Percentiles rank a stretch among this genome's conserved stretches.
These are phyloP conservation scores for Anniella stebbinsi DNA, from an alignment of 2,797 vertebrate species.

Conservation along the genomic window DNA sequence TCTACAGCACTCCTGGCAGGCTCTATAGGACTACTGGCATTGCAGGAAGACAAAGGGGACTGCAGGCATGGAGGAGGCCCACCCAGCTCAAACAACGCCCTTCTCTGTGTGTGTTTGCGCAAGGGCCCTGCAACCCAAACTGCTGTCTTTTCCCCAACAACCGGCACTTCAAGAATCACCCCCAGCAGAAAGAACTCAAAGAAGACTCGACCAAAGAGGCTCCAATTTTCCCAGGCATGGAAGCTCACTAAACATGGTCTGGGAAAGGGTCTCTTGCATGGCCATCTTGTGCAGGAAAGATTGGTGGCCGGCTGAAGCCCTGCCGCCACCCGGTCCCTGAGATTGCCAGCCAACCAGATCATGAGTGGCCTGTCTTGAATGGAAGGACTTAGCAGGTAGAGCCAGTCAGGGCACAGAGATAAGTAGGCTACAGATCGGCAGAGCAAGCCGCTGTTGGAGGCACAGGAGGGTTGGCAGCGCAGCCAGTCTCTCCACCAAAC, in stretches of 20 bases:
- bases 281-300: background rate
- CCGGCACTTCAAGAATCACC: background rate
- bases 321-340: background rate
- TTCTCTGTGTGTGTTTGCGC: background rate
- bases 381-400: background rate
- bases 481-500: background rate
- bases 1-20: constrained; percentile 35
- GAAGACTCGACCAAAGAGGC: background rate
- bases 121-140: background rate
- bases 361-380: background rate
- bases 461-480: background rate
- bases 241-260: background rate
- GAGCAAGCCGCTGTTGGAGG: background rate
- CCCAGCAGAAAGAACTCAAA: background rate
- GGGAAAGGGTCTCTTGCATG: background rate
- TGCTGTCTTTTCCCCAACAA: background rate
- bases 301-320: too few relatives aligned
- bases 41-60: constrained; percentile 43
- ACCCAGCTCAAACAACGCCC: too few relatives aligned
- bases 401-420: background rate
- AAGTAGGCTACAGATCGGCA: too few relatives aligned
- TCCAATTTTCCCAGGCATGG: background rate
- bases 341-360: background rate
- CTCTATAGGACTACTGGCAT: constrained; percentile 59
- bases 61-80: constrained; percentile 23